Evolutionary conservation across 2,113 vertebrate genomes (phyloP), one percentile per base, ranked within the genome.

Genomic region (Gallinago paraguaiae): DNA sequence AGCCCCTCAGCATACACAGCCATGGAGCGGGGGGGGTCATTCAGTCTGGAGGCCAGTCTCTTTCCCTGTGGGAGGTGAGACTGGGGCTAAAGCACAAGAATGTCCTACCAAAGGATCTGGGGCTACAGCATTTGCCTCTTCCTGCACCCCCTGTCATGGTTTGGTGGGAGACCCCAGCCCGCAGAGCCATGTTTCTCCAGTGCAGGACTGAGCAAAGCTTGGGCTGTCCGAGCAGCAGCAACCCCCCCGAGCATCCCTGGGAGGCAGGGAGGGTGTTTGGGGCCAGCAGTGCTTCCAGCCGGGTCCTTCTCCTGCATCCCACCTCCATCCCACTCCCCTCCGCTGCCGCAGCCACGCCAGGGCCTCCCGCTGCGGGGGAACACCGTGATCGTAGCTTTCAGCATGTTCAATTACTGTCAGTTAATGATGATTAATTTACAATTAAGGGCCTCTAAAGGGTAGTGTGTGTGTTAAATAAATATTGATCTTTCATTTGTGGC

Each of bases 371-470:
- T 74, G 54, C 8, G 2, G 89, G 91, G 84, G 71, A 85, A 90
- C 33, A 39, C 65, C 14, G 9, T 1, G 6, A 86, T 85, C 33
- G 8, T 76, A 67, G 85, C 87, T 90, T 93, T 87, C 92, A 91
- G 60, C 46, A 19, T 33, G 77, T 96, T 93, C 91, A 92, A 96
- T 97, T 97, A 94, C 93, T 96, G 56, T 90, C 94, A 81, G 89
- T 95, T 98, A 96, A 97, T 95, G 83, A 94, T 95, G 93, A 95
- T 97, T 96, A 94, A 96, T 98, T 94, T 95, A 96, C 96, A 96
- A 92, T 96, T 95, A 95, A 88, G 88, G 80, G 93, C 90, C 92
- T 97, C 92, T 87, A 95, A 96, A 95, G 96, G 92, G 83, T 77
- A 95, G 56, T 92, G 91, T 95, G 90, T 95, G 87, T 92, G 92